Base-by-base conservation (phyloP, 2,113 vertebrate genomes). In the Oryzias melastigma region DNA sequence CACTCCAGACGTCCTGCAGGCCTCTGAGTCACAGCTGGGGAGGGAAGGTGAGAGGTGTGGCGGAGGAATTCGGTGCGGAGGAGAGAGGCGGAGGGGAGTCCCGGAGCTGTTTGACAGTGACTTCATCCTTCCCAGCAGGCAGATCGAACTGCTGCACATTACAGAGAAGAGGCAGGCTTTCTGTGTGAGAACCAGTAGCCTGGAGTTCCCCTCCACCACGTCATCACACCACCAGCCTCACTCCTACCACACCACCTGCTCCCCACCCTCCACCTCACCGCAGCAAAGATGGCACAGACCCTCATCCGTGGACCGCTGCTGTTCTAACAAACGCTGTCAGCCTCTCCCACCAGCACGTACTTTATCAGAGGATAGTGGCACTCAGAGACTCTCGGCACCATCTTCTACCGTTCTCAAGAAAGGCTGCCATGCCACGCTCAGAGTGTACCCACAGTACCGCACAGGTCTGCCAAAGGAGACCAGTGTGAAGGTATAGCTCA, bases 161-260 rank as follows among this genome's bases (percentile, higher is more conserved):
- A 95, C 94, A 0, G 95, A 96, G 85, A 96, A 96, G 89, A 88
- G 93, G 3, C 94, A 95, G 78, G 95, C 95, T 0, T 94, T 95
- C 74, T 95, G 94, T 0, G 93, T 96, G 1, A 91, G 95, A 5
- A 96, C 95, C 82, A 95, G 94, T 88, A 95, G 95, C 82, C 87
- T 97, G 64, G 94, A 96, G 81, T 94, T 94, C 77, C 94, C 95
- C 14, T 88, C 93, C 0, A 27, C 77, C 59, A 87, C 84, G 55
- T 87, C 89, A 1, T 52, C 46, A 1, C 78, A 90, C 56, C 76
- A 56, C 0, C 86, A 91, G 59, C 76, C 78, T 53, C 73, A 83
- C 76, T 88, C 91, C 58, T 88, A 85, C 45, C 89, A 89, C 0
- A 86, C 46, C 71, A 80, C 56, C 64, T 90, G 0, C 85, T 87